phyloP scores from a whole-genome alignment of 2,888 invertebrate genomes.

The Parnassius orleans region DNA sequence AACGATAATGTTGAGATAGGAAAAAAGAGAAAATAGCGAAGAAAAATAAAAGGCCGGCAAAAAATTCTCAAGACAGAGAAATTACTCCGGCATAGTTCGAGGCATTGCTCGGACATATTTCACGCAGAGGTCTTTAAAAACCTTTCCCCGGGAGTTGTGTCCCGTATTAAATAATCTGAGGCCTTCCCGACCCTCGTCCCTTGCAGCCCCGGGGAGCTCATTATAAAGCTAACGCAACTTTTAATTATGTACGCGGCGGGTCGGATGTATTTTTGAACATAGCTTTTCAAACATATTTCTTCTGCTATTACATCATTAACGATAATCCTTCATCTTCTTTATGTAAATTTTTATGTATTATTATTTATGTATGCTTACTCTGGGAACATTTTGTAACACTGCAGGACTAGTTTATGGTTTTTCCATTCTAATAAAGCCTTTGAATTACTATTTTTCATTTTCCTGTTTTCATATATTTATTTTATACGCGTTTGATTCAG shows the following conservation, averaged over 20 bases:
- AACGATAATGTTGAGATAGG: conserved; percentile 7
- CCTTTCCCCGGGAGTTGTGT: conserved; percentile 16
- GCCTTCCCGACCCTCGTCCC: conserved; percentile 4
- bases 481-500: no score
- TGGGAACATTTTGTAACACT: no score
- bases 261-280: not conserved
- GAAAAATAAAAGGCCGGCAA: conserved; percentile 4
- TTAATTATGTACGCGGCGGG: conserved; percentile 31
- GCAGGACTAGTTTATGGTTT: no score
- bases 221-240: conserved; percentile 32
- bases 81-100: conserved; percentile 6
- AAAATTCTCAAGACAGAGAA: conserved; percentile 16
- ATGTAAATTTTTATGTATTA: no score
- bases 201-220: conserved; percentile 26
- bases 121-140: conserved; percentile 21
- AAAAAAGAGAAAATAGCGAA: conserved; percentile 5
- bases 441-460: no score
- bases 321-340: no score
- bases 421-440: no score
- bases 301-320: no score
- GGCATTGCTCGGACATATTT: conserved; percentile 20
- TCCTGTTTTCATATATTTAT: no score
- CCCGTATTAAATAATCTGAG: conserved; percentile 23
- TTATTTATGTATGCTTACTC: no score
- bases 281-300: no score